A percentile compares a stretch with the other conserved stretches of the same genome.
Evolutionary conservation across 2,888 invertebrate genomes (phyloP).

Genomic region (Boloria selene): DNA sequence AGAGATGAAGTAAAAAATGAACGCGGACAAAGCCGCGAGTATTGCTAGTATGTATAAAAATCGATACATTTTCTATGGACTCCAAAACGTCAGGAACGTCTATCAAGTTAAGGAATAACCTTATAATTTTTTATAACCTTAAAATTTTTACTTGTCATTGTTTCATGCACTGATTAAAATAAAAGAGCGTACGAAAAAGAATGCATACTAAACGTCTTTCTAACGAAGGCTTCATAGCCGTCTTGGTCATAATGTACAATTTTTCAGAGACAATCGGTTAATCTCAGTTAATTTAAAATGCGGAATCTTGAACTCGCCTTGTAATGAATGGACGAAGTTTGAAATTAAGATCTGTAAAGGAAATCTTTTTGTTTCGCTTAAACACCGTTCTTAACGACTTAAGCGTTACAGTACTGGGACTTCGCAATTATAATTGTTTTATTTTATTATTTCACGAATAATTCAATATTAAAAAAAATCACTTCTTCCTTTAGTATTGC

Average conservation of each 20-base stretch:
- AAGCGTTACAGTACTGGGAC: constrained; percentile 9
- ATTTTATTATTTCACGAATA: background rate
- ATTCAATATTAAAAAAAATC: background rate
- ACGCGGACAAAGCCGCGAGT: too few species aligned
- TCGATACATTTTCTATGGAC: too few species aligned
- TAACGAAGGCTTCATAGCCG: constrained; percentile 2
- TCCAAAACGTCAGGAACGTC: too few species aligned
- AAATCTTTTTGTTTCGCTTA: constrained; percentile 31
- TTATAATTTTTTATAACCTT: background rate
- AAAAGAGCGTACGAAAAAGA: background rate
- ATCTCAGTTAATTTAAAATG: constrained; percentile 42
- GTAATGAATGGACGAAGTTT: constrained; percentile 41
- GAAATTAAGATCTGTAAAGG: constrained; percentile 39
- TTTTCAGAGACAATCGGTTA: constrained; percentile 26
- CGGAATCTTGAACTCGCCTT: constrained; percentile 36
- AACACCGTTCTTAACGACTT: constrained; percentile 23
- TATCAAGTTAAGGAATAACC: background rate
- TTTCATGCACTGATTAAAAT: background rate
- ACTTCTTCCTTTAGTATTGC: background rate
- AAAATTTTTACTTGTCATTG: background rate
- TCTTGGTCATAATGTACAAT: constrained; percentile 15
- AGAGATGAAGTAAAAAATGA: too few species aligned
- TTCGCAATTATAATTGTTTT: constrained; percentile 9
- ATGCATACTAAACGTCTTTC: background rate
- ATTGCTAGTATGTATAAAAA: too few species aligned